These are phyloP conservation scores for Taenaris catops DNA, from an alignment of 2,888 invertebrate genomes.

Conservation along the genomic window DNA sequence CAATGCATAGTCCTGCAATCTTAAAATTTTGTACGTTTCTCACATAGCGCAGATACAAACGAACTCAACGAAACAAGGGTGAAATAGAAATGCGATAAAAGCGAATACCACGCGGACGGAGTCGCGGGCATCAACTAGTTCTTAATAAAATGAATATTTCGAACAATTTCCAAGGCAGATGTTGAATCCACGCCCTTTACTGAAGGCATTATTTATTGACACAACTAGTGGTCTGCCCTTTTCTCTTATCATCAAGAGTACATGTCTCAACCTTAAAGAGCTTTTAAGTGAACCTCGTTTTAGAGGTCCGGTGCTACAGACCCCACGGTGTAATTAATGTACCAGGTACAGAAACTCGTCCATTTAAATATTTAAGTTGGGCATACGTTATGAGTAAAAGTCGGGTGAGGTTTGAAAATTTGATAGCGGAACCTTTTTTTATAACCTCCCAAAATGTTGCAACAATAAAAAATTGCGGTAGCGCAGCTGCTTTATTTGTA, in stretches of 20 bases:
- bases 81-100: too few species aligned
- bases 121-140: too few species aligned
- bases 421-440: conserved; percentile 18
- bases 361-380: conserved; percentile 27
- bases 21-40: too few species aligned
- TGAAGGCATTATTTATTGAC: conserved; percentile 26
- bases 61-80: too few species aligned
- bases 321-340: conserved; percentile 32
- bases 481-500: too few species aligned
- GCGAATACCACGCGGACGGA: too few species aligned
- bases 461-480: conserved; percentile 5
- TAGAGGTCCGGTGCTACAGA: conserved; percentile 24
- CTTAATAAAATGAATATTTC: background rate
- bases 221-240: conserved; percentile 15
- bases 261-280: conserved; percentile 28
- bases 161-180: conserved; percentile 2
- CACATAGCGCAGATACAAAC: too few species aligned
- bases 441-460: conserved; percentile 5
- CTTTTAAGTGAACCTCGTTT: conserved; percentile 26
- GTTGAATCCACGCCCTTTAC: conserved; percentile 13
- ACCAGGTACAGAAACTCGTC: conserved; percentile 24
- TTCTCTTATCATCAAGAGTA: conserved; percentile 21
- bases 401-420: conserved; percentile 20
- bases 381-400: conserved; percentile 21
- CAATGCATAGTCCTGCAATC: too few species aligned